These are phyloP conservation scores for Actinia tenebrosa DNA, from an alignment of 64 coral and sea anemone species.

Conservation along the genomic window DNA sequence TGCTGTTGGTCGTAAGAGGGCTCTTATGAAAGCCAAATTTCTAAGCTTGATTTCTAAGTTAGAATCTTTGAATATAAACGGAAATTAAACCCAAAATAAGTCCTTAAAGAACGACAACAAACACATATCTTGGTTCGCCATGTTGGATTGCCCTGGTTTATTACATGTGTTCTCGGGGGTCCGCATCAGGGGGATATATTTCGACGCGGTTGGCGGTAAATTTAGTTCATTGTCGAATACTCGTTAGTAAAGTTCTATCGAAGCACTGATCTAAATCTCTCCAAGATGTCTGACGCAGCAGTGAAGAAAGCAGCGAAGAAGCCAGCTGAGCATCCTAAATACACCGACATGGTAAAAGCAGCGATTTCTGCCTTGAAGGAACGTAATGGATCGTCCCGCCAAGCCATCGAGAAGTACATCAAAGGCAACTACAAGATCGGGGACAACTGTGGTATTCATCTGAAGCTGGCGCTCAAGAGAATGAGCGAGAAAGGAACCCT, in stretches of 20 bases:
- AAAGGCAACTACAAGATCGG: conserved; percentile 39
- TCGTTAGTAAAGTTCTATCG: background rate
- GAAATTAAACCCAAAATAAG: background rate
- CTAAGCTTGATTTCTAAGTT: background rate
- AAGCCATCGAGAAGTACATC: conserved; percentile 47
- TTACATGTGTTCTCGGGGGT: conserved; percentile 18
- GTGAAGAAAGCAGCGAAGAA: background rate
- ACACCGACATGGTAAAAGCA: conserved; percentile 26
- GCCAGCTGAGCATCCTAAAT: conserved; percentile 28
- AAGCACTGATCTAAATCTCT: background rate
- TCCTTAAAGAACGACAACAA: background rate
- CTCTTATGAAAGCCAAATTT: background rate
- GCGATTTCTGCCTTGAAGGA: conserved; percentile 22
- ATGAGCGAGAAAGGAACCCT: background rate
- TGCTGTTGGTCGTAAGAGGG: background rate
- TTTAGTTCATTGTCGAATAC: background rate
- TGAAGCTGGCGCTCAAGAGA: conserved; percentile 22
- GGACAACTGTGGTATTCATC: background rate
- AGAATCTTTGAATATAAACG: background rate
- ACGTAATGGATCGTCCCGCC: conserved; percentile 36
- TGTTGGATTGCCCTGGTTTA: background rate
- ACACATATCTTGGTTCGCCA: background rate
- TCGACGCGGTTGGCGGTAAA: conserved; percentile 1
- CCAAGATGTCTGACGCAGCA: conserved; percentile 11
- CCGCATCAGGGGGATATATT: background rate